Base-by-base conservation (phyloP, 2,797 vertebrate species). In the Loris lydekkerianus region DNA sequence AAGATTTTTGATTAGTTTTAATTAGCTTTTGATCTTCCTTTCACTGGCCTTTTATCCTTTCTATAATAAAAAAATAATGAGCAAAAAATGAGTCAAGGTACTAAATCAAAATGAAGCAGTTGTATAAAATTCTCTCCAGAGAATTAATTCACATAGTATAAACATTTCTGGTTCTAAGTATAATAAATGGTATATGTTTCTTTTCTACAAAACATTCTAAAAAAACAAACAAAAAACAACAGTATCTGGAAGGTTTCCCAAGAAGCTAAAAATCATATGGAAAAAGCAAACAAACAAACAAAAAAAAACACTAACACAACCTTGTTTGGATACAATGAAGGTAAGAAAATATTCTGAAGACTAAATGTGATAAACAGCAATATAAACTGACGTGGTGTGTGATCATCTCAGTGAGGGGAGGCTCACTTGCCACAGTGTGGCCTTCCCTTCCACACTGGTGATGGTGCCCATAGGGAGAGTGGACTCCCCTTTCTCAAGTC, bases 51-150 rank as follows among this genome's bases (percentile, higher is more conserved):
- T 97, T 96, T 96, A 97, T 88, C 31, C 18, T 93, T 82, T 96
- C 94, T 97, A 96, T 97, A 98, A 97, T 97, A 86, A 98, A 97
- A 98, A 96, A 96, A 96, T 95, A 97, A 97, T 97, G 96, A 96
- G 81, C 67, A 31, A 94, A 96, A 97, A 86, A 89, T 95, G 86
- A 97, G 60, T 91, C 49, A 93, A 96, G 73, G 77, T 80, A 93
- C 34, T 95, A 96, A 97, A 95, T 97, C 72, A 97, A 97, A 97
- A 94, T 56, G 4, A 97, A 95, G 70, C 2, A 91, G 95, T 97
- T 95, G 94, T 5, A 94, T 94, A 97, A 85, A 93, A 93, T 69
- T 21, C 77, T 89, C 81, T 92, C 75, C 77, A 58, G 93, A 94
- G 75, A 72, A 93, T 90, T 92, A 53, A 87, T 82, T 78, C 69